Base-by-base conservation (phyloP, 2,797 vertebrate genomes). In the Hapalemur alaotrensis region DNA sequence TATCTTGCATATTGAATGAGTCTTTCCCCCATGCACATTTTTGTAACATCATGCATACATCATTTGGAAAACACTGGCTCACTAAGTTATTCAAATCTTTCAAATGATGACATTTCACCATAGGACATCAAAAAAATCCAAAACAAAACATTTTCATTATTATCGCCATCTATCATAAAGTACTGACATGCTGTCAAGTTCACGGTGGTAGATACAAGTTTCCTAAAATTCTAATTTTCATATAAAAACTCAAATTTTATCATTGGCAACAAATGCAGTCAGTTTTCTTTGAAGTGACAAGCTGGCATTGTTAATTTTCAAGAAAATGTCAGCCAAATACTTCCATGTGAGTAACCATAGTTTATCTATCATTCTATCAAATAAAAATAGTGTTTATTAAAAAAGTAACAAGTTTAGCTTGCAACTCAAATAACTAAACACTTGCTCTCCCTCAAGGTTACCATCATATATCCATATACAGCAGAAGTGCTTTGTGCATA, bases 181-280 rank as follows among this genome's bases (percentile, higher is more conserved):
- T 59, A 73, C 8, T 67, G 46, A 78, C 14, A 75, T 83, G 22
- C 20, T 81, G 25, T 81, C 22, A 70, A 80, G 20, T 87, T 90
- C 81, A 89, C 5, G 46, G 22, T 28, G 46, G 67, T 72, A 80
- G 43, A 76, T 25, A 65, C 13, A n/a, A 63, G 23, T 65, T 81
- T 88, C 90, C 69, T 43, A 20, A 90, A 85, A 91, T 65, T 72
- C 84, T 75, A 89, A 95, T 91, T 91, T 93, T 79, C 67, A 54
- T 17, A 18, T 67, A 67, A 89, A 95, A 88, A 88, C 48, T 84
- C 43, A 92, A 73, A 75, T 70, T 92, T 70, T 43, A 88, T 35
- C 50, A 63, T 5, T 35, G 30, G 23, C 61, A 90, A 95, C 75
- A 89, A 92, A 87, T 57, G 57, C 2, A 9, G 32, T 65, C 52